Percentiles rank a stretch among this genome's conserved stretches.
These are phyloP conservation scores for Chaenocephalus aceratus DNA, from an alignment of 2,113 vertebrate genomes.

Conservation along the genomic window DNA sequence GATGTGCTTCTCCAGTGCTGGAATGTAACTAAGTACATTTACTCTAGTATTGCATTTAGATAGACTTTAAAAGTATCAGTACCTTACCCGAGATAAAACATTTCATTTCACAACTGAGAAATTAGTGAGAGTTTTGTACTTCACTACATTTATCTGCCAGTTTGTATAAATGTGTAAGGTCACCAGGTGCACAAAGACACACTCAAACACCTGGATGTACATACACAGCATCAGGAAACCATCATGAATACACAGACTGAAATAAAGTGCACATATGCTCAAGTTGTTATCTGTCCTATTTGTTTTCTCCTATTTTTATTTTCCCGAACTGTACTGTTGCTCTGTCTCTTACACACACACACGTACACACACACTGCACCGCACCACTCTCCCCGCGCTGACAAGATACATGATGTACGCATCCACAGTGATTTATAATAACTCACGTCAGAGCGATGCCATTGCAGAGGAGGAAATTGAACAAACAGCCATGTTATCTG, in stretches of 20 bases:
- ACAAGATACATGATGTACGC: constrained; percentile 83
- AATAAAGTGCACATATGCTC: constrained; percentile 13
- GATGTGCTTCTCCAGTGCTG: neutral
- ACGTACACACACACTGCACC: constrained; percentile 8
- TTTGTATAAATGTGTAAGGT: too few species aligned
- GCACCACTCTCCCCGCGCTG: constrained; percentile 43
- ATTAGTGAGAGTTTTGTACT: too few species aligned
- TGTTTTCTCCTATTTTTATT: constrained; percentile 52
- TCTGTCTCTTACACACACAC: constrained; percentile 10
- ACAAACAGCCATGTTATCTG: constrained; percentile 84
- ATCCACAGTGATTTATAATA: constrained; percentile 84
- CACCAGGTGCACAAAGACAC: too few species aligned
- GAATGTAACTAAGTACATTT: neutral
- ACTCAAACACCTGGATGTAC: too few species aligned
- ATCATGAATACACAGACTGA: too few species aligned
- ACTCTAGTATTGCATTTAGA: neutral
- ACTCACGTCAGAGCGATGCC: constrained; percentile 71
- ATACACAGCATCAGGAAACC: too few species aligned
- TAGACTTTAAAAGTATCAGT: neutral
- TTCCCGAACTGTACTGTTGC: constrained; percentile 24
- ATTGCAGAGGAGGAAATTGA: constrained; percentile 81
- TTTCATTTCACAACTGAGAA: too few species aligned
- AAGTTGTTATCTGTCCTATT: constrained; percentile 52
- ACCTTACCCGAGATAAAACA: too few species aligned
- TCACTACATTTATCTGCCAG: too few species aligned